phyloP scores from a whole-genome alignment of 2,113 vertebrate species.

The Pitta sordida region DNA sequence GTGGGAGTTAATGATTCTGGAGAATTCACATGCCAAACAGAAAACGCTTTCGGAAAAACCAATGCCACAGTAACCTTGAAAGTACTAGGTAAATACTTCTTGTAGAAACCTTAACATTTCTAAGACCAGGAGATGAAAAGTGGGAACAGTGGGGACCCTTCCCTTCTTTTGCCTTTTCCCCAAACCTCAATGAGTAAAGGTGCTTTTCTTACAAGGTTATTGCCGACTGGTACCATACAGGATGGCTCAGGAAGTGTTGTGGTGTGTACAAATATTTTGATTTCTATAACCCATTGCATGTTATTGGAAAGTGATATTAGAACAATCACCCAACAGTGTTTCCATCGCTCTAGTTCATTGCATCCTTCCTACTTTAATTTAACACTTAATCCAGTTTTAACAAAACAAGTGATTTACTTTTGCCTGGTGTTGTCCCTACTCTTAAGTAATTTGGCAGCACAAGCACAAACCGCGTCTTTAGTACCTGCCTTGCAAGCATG shows the following conservation, averaged over 20 bases:
- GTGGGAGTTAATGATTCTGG: slow-evolving; percentile 83
- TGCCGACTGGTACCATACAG: background rate
- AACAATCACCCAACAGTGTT: background rate
- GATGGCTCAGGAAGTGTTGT: background rate
- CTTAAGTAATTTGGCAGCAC: background rate
- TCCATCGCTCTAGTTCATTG: background rate
- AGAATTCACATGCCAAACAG: slow-evolving; percentile 85
- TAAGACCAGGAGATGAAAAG: background rate
- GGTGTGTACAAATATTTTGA: background rate
- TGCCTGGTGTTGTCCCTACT: background rate
- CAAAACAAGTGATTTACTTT: background rate
- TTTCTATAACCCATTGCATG: background rate
- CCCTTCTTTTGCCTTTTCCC: background rate
- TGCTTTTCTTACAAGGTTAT: slow-evolving; percentile 32
- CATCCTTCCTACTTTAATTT: background rate
- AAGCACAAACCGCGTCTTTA: background rate
- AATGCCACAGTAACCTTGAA: slow-evolving; percentile 84
- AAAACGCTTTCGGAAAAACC: slow-evolving; percentile 82
- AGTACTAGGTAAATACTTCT: slow-evolving; percentile 84
- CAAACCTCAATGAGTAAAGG: background rate
- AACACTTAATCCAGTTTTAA: background rate
- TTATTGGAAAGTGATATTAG: background rate
- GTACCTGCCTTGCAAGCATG: background rate
- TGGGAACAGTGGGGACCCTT: background rate
- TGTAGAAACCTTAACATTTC: slow-evolving; percentile 29